A percentile compares a stretch with the other conserved stretches of the same genome.
Evolutionary conservation across 2,113 vertebrate species (phyloP).

Genomic region (Lasiurus cinereus): DNA sequence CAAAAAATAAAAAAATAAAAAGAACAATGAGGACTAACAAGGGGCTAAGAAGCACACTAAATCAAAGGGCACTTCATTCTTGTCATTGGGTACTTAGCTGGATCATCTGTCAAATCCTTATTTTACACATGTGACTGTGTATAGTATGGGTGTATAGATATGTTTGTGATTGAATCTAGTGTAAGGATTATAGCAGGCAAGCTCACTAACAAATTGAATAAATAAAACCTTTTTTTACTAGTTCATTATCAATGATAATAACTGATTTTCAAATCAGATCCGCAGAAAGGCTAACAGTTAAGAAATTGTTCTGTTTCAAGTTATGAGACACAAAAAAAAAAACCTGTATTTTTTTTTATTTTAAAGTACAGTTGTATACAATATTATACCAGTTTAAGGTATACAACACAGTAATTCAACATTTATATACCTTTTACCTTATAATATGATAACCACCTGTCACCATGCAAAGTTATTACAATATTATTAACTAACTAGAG

Average conservation of each 20-base stretch:
- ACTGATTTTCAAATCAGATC: background rate
- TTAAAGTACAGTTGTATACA: background rate
- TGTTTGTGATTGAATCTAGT: background rate
- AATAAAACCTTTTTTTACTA: background rate
- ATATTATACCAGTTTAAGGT: background rate
- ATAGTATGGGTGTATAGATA: too few species aligned
- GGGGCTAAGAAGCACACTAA: background rate
- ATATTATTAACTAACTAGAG: background rate
- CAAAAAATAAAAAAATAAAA: too few species aligned
- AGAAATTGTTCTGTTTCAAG: background rate
- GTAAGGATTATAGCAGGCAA: background rate
- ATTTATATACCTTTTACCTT: background rate
- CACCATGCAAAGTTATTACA: background rate
- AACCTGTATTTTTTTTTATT: background rate
- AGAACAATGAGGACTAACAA: background rate
- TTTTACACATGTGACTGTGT: background rate
- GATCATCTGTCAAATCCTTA: background rate
- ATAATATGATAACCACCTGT: background rate
- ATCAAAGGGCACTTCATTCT: background rate
- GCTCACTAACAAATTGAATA: background rate
- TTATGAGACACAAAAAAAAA: slow-evolving; percentile 2
- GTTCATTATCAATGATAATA: background rate
- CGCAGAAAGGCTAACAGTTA: background rate
- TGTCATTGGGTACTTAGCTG: background rate
- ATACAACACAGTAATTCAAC: background rate